phyloP scores from a whole-genome alignment of 2,797 vertebrate genomes.

The Mareca strepera region DNA sequence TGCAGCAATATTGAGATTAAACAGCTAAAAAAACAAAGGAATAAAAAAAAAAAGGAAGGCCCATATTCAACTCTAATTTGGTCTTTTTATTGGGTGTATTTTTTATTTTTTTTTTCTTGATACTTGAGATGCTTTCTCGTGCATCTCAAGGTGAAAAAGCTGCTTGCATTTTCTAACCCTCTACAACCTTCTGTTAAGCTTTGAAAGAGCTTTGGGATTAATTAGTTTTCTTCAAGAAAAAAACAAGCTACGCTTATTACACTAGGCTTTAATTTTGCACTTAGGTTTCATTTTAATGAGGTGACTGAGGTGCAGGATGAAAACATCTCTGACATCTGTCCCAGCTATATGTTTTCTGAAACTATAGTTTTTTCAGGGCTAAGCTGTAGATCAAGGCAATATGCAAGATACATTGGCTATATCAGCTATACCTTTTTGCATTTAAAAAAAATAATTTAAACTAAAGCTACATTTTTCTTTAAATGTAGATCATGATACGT shows the following conservation, averaged over 20 bases:
- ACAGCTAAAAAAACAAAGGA: not conserved
- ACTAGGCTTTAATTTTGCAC: not conserved
- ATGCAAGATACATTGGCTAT: not conserved
- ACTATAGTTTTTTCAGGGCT: not conserved
- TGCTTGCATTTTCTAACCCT: not conserved
- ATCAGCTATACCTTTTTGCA: not conserved
- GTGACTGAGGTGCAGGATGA: not conserved
- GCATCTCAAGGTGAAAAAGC: too few species aligned
- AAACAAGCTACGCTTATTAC: not conserved
- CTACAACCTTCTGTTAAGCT: not conserved
- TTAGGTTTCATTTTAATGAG: slow-evolving; percentile 19
- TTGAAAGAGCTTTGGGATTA: slow-evolving; percentile 20
- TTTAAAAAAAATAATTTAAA: not conserved
- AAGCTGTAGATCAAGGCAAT: not conserved
- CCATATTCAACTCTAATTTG: not conserved
- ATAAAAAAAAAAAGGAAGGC: not conserved
- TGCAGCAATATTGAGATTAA: not conserved
- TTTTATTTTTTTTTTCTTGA: not conserved
- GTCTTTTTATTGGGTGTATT: not conserved
- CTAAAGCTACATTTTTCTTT: not conserved
- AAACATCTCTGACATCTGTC: not conserved
- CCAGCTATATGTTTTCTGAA: not conserved
- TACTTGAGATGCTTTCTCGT: not conserved
- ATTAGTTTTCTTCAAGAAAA: slow-evolving; percentile 14
- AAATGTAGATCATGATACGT: not conserved